A percentile compares a stretch with the other conserved stretches of the same genome.
Evolutionary conservation across 2,113 vertebrate genomes (phyloP).

Genomic region (Hemibagrus wyckioides): DNA sequence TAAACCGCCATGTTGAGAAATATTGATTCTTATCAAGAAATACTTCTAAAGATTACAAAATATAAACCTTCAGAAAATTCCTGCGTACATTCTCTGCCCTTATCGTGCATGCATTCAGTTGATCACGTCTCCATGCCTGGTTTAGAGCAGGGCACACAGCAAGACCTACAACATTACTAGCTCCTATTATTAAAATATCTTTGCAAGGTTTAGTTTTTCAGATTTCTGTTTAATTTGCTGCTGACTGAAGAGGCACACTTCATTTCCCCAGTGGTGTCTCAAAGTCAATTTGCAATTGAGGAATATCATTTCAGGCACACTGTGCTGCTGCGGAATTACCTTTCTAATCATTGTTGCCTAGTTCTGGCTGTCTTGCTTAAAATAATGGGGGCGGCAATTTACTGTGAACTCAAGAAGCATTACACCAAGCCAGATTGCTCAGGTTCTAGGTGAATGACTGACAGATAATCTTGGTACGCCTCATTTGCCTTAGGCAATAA

Average conservation of each 20-base stretch:
- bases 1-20: neutral
- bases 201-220: neutral
- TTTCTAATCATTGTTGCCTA: slow-evolving; percentile 38
- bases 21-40: neutral
- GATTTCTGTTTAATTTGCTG: neutral
- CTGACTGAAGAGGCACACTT: slow-evolving; percentile 27
- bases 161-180: neutral
- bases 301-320: slow-evolving; percentile 33
- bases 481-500: slow-evolving; percentile 11
- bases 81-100: neutral
- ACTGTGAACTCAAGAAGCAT: slow-evolving; percentile 28
- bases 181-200: slow-evolving; percentile 24
- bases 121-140: neutral
- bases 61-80: neutral
- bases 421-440: neutral
- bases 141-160: neutral
- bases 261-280: slow-evolving; percentile 30
- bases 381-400: slow-evolving; percentile 39
- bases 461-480: slow-evolving; percentile 6
- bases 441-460: slow-evolving; percentile 10
- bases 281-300: slow-evolving; percentile 40
- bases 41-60: neutral
- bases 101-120: neutral
- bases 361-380: slow-evolving; percentile 28
- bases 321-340: slow-evolving; percentile 22